Base-by-base conservation (phyloP, 1,140 invertebrate species). In the Micrasema minimum region DNA sequence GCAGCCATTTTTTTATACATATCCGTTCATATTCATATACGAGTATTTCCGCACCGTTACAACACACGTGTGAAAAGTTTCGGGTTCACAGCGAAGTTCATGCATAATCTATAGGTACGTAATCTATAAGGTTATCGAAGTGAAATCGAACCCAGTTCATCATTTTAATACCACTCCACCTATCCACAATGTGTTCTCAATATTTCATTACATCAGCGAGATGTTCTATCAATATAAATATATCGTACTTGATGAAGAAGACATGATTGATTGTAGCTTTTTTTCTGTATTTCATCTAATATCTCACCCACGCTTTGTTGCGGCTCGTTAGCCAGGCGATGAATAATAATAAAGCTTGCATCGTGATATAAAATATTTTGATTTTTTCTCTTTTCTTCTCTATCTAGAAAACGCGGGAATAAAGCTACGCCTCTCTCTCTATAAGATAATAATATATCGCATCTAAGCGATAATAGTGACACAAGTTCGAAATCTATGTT, bases 391-490 rank as follows among this genome's bases (percentile, higher is more conserved):
- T 62, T 64, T 46, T 59, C 22, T 46, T 64, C 59, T 31, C 59
- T 22, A 1, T 55, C 71, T 26, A 55, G 62, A 59, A 35, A 41
- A 59, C 22, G 43, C 51, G 57, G 61, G 68, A 70, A 74, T 74
- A 70, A 66, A 69, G 72, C 67, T 74, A 71, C 68, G 59, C 41
- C 59, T 64, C 59, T 64, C 59, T 74, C 69, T 70, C 72, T 69
- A 74, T 74, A 64, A 64, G 72, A 74, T 74, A 68, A n/a, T n/a
- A n/a, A n/a, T n/a, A n/a, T n/a, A n/a, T n/a, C n/a, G n/a, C n/a
- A n/a, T n/a, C n/a, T n/a, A n/a, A n/a, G n/a, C n/a, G n/a, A n/a
- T n/a, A n/a, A n/a, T n/a, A n/a, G n/a, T n/a, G n/a, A n/a, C n/a
- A n/a, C n/a, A n/a, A n/a, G n/a, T n/a, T n/a, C n/a, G n/a, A n/a